Conservation (phyloP, 2,113 vertebrate genomes). For the Lepidothrix coronata region DNA sequence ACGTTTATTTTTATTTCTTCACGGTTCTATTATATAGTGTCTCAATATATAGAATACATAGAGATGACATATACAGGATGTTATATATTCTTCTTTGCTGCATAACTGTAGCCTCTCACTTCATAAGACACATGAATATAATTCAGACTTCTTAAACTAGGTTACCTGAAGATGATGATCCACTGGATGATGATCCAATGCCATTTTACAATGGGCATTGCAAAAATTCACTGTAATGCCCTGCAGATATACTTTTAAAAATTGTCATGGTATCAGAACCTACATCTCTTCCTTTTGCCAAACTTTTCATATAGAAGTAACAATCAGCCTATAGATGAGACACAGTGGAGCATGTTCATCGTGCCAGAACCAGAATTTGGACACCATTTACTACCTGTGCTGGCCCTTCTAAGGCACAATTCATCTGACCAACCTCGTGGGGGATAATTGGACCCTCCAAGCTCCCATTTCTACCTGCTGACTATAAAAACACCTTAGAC, state of each 20-base stretch:
- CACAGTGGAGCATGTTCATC: background rate
- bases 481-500: background rate
- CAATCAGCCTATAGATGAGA: background rate
- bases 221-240: background rate
- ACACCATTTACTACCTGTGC: accelerated
- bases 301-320: background rate
- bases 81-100: background rate
- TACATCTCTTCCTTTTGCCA: background rate
- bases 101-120: background rate
- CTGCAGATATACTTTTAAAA: background rate
- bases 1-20: background rate
- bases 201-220: background rate
- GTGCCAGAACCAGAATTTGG: background rate
- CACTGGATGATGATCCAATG: background rate
- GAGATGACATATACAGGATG: background rate
- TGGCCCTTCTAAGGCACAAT: background rate
- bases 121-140: background rate
- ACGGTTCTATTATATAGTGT: background rate
- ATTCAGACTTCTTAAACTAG: background rate
- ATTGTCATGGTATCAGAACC: background rate
- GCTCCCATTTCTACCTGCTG: background rate
- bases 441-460: background rate
- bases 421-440: background rate
- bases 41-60: background rate
- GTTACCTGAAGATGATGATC: background rate